phyloP scores from a whole-genome alignment of 2,797 vertebrate genomes.

The Balearica regulorum region DNA sequence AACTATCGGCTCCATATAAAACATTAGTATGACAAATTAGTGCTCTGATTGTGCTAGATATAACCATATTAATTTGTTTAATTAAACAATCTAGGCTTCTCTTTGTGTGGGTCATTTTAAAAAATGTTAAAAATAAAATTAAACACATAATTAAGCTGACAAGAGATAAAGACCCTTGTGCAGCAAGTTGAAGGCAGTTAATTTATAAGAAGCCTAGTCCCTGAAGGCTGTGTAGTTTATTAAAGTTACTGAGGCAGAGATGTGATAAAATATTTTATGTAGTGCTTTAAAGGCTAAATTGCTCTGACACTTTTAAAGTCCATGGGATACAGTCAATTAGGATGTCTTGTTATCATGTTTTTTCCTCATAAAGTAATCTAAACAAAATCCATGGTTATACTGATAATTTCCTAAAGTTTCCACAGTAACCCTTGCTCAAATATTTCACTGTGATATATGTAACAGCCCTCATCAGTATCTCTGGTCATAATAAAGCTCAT shows the following conservation, averaged over 20 bases:
- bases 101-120: conserved; percentile 87
- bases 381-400: conserved; percentile 31
- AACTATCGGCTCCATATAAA: conserved; percentile 59
- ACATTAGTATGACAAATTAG: conserved; percentile 87
- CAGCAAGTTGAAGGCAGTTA: conserved; percentile 85
- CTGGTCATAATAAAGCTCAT: not conserved
- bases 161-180: conserved; percentile 90
- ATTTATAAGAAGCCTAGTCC: conserved; percentile 88
- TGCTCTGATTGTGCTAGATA: conserved; percentile 83
- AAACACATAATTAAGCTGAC: conserved; percentile 96
- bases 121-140: conserved; percentile 97
- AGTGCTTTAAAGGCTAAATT: conserved; percentile 82
- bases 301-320: conserved; percentile 74
- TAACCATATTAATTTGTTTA: conserved; percentile 91
- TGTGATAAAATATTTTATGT: conserved; percentile 91
- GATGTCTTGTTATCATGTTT: conserved; percentile 84
- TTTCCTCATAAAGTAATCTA: conserved; percentile 57
- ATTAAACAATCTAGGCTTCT: conserved; percentile 90
- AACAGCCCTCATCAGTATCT: not conserved
- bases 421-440: not conserved
- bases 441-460: not conserved
- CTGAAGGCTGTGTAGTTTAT: conserved; percentile 91
- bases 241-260: conserved; percentile 88
- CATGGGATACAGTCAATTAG: conserved; percentile 85
- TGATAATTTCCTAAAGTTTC: conserved; percentile 1